Base-by-base conservation (phyloP, 92 coral and sea anemone genomes). In the Nematostella vectensis region DNA sequence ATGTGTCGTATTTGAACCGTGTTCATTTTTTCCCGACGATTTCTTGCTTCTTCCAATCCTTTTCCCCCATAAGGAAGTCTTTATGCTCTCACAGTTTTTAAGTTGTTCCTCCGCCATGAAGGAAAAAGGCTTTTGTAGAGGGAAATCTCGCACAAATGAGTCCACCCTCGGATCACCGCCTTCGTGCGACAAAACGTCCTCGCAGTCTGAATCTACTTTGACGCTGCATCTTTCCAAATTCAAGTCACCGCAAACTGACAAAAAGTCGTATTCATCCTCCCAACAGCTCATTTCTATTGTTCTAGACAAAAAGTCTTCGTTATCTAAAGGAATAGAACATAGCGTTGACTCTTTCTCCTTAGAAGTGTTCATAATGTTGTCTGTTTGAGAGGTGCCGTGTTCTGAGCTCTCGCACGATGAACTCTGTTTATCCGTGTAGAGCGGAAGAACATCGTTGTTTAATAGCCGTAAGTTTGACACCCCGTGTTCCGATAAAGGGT, bases 301-400 rank as follows among this genome's bases (percentile, higher is more conserved):
- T 17, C 51, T 8, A 11, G 51, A 45, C 4, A 45, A 19, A 45
- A 45, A 45, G 51, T 45, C 51, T 17, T 22, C 51, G 4, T 45
- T 22, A 4, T 45, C 51, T 4, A 45, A 22, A 8, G 51, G 51
- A 4, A 45, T 11, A 11, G 51, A 45, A 22, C 12, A 45, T 11
- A 45, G 23, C 18, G 51, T 45, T 6, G 9, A 6, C 23, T 45
- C 23, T 22, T 6, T 19, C 18, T 45, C 18, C 40, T 33, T 33
- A n/a, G n/a, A n/a, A n/a, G n/a, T n/a, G n/a, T n/a, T n/a, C n/a
- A n/a, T n/a, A n/a, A n/a, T n/a, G n/a, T n/a, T n/a, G n/a, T n/a
- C n/a, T n/a, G n/a, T n/a, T n/a, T n/a, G n/a, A n/a, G n/a, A n/a
- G n/a, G n/a, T n/a, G n/a, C n/a, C n/a, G n/a, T n/a, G n/a, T n/a